phyloP scores from a whole-genome alignment of 1,140 invertebrate genomes.

The Polyergus mexicanus region DNA sequence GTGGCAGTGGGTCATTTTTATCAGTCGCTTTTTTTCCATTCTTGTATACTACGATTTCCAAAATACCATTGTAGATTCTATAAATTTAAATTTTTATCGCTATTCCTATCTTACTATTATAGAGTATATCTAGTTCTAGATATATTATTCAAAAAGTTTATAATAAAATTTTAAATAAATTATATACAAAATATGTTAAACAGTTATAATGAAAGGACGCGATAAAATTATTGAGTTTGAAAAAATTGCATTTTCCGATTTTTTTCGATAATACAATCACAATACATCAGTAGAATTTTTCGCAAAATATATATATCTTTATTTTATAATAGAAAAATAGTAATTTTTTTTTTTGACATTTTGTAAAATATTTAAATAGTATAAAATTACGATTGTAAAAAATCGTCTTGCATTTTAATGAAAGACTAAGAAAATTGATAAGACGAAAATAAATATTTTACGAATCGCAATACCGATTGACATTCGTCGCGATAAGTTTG shows the following conservation, averaged over 20 bases:
- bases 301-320: neutral
- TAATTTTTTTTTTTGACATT: conserved; percentile 1
- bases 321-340: neutral
- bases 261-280: neutral
- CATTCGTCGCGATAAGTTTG: conserved; percentile 58
- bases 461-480: conserved; percentile 29
- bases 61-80: neutral
- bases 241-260: neutral
- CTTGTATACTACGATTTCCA: conserved; percentile 4
- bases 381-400: neutral
- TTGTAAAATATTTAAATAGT: neutral
- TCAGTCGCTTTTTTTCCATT: conserved; percentile 30
- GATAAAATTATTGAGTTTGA: neutral
- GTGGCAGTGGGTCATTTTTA: conserved; percentile 15
- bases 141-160: conserved; percentile 5
- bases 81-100: conserved; percentile 14
- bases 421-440: neutral
- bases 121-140: neutral
- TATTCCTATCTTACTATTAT: neutral
- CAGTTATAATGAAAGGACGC: neutral
- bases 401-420: neutral
- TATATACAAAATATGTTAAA: neutral
- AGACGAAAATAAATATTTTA: conserved; percentile 42
- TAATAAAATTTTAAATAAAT: neutral
- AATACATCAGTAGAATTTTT: neutral